Evolutionary conservation across 2,888 invertebrate genomes (phyloP).

Genomic region (Bugula neritina): DNA sequence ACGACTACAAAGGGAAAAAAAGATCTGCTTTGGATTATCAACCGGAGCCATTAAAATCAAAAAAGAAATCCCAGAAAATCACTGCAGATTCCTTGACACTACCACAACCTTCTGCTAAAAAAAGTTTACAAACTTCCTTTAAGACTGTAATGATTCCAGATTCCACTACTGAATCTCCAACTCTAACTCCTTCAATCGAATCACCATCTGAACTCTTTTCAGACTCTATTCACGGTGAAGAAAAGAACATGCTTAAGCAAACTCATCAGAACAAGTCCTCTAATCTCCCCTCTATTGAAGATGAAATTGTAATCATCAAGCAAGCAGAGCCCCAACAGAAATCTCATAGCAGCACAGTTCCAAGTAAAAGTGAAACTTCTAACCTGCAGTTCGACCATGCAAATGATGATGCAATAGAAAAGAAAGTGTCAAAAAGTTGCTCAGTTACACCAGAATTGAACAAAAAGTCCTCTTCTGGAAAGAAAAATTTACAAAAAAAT

Average conservation of each 20-base stretch:
- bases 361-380: background rate
- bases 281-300: background rate
- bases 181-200: background rate
- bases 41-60: background rate
- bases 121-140: background rate
- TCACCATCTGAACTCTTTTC: background rate
- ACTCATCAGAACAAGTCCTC: background rate
- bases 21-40: background rate
- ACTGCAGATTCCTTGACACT: background rate
- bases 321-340: background rate
- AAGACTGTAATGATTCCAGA: slow-evolving; percentile 17
- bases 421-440: too few relatives aligned
- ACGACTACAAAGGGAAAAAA: slow-evolving; percentile 9
- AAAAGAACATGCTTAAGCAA: background rate
- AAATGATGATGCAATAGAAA: background rate
- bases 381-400: background rate
- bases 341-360: background rate
- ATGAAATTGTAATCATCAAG: background rate
- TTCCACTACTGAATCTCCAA: background rate
- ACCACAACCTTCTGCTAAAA: background rate
- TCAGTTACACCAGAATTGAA: background rate
- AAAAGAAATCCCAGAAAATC: background rate
- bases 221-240: background rate
- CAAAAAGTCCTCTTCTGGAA: background rate
- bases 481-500: background rate